A percentile compares a stretch with the other conserved stretches of the same genome.
These are phyloP conservation scores for Pseudomyrmex pallidus DNA, from an alignment of 1,140 invertebrate species.

Conservation along the genomic window DNA sequence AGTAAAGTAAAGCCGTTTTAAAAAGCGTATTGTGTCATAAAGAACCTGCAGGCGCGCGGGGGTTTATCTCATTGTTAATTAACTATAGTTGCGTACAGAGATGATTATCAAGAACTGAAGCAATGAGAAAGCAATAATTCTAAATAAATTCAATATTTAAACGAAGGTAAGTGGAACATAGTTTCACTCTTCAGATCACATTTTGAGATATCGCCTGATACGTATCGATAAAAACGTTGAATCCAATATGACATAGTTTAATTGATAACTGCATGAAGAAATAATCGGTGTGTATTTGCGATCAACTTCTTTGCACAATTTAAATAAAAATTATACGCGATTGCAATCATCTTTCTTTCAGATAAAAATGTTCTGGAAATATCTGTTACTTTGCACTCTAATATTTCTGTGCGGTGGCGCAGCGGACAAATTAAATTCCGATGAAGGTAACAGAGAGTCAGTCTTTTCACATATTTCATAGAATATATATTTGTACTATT, in stretches of 20 bases:
- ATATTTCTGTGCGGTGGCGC: neutral
- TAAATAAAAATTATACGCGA: too few relatives aligned
- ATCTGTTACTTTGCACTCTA: constrained; percentile 11
- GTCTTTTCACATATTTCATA: too few relatives aligned
- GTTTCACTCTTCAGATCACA: neutral
- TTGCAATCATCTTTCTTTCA: constrained; percentile 13
- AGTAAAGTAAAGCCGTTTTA: neutral
- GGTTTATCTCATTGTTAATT: neutral
- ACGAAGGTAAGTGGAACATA: neutral
- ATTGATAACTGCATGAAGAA: neutral
- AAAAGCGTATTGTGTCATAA: neutral
- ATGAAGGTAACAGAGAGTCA: constrained; percentile 30
- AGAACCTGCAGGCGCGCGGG: neutral
- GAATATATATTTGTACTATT: too few relatives aligned
- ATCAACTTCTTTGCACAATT: neutral
- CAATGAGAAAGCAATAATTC: constrained; percentile 15
- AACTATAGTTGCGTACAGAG: neutral
- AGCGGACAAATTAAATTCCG: neutral
- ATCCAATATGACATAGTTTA: neutral
- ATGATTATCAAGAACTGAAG: neutral
- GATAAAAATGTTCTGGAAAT: neutral
- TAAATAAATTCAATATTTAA: neutral
- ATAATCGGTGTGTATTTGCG: neutral
- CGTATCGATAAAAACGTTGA: neutral
- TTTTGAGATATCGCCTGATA: neutral